phyloP scores from a whole-genome alignment of 2,113 vertebrate species.

The Craseonycteris thonglongyai region DNA sequence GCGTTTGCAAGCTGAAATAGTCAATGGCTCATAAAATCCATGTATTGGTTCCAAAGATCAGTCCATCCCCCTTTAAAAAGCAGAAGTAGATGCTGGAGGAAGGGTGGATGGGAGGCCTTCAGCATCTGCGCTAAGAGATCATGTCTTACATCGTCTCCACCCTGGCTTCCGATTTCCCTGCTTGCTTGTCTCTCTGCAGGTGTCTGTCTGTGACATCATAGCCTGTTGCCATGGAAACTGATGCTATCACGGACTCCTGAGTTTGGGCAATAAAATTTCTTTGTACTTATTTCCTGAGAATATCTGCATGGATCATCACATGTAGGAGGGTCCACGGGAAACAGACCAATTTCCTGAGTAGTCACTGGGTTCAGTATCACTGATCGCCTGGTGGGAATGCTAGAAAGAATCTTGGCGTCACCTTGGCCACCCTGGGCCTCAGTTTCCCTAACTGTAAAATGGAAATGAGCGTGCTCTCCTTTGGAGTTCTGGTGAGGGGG shows the following conservation, averaged over 20 bases:
- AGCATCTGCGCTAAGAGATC: background rate
- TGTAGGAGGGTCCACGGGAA: background rate
- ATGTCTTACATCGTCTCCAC: background rate
- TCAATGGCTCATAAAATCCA: background rate
- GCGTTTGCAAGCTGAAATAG: slow-evolving; percentile 1
- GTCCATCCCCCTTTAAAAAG: background rate
- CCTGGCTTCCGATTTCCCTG: background rate
- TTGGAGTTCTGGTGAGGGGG: background rate
- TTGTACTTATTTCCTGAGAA: background rate
- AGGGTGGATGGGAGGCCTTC: background rate
- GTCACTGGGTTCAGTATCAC: background rate
- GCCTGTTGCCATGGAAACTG: background rate
- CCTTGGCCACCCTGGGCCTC: background rate
- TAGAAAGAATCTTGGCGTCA: background rate
- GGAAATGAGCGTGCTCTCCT: background rate
- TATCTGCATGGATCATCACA: background rate
- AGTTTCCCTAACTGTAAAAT: background rate
- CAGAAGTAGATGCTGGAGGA: background rate
- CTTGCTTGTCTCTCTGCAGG: background rate
- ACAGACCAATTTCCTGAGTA: background rate
- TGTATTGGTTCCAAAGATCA: background rate
- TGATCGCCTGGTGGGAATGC: background rate
- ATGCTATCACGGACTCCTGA: background rate
- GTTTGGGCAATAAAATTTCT: background rate
- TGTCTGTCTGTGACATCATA: slow-evolving; percentile 16